Evolutionary conservation across 2,797 vertebrate genomes (phyloP).

Genomic region (Microchirus variegatus): DNA sequence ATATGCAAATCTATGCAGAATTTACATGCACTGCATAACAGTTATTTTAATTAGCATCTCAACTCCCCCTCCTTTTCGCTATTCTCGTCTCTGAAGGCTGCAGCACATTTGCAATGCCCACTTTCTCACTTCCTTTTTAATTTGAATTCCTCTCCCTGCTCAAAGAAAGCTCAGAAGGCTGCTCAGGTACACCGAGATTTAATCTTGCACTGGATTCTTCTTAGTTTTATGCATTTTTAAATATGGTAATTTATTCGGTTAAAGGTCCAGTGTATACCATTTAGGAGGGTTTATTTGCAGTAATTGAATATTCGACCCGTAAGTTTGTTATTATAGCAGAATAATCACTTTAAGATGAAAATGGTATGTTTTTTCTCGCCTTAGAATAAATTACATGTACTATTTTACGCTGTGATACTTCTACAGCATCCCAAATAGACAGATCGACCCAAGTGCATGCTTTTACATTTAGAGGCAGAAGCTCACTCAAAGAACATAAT

Average conservation of each 20-base stretch:
- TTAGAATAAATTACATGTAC: no score
- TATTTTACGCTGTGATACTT: no score
- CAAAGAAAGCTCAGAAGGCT: slow-evolving; percentile 47
- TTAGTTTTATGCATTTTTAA: not conserved
- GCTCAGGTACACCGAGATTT: slow-evolving; percentile 29
- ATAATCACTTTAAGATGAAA: no score
- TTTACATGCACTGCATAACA: slow-evolving; percentile 94
- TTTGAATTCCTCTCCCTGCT: slow-evolving; percentile 54
- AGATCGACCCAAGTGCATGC: no score
- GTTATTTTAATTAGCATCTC: slow-evolving; percentile 85
- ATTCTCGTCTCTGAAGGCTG: slow-evolving; percentile 78
- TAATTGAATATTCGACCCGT: no score
- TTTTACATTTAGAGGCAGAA: no score
- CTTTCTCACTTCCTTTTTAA: slow-evolving; percentile 62
- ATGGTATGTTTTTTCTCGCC: no score
- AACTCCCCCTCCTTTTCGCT: slow-evolving; percentile 66
- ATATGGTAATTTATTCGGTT: slow-evolving; percentile 9
- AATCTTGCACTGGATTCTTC: slow-evolving; percentile 14
- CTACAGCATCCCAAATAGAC: no score
- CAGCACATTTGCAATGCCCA: slow-evolving; percentile 79
- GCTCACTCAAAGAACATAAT: no score
- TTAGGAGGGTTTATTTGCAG: no score
- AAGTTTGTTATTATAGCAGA: no score
- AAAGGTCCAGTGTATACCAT: no score
- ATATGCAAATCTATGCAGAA: slow-evolving; percentile 99